These are phyloP conservation scores for Propithecus coquereli DNA, from an alignment of 2,113 vertebrate genomes.

Conservation along the genomic window DNA sequence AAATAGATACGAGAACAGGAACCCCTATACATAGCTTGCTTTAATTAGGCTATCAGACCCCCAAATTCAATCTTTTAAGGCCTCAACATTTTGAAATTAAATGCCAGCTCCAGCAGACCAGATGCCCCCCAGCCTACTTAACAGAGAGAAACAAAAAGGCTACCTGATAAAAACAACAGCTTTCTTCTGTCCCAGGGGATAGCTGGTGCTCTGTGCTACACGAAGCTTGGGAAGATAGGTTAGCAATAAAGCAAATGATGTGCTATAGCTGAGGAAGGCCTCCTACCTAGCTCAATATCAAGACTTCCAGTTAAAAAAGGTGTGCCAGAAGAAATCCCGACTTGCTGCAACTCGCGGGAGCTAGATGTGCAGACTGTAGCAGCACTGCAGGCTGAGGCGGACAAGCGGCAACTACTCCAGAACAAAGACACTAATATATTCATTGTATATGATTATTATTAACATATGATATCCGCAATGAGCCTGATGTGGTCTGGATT, in stretches of 20 bases:
- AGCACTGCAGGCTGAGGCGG: conserved; percentile 1
- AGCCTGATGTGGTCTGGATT: not conserved
- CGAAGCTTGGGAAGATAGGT: not conserved
- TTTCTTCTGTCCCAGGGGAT: not conserved
- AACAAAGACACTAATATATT: not conserved
- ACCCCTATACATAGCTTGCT: not conserved
- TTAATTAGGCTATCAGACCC: conserved; percentile 44
- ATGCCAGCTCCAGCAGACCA: conserved; percentile 25
- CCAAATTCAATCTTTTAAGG: conserved; percentile 17
- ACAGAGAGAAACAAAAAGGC: conserved; percentile 14
- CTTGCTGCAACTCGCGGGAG: not conserved
- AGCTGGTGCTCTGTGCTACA: conserved; percentile 5
- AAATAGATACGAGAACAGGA: conserved; percentile 48
- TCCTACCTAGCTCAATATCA: conserved; percentile 24
- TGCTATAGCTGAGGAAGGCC: not conserved
- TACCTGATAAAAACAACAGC: conserved; percentile 40
- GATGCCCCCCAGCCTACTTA: not conserved
- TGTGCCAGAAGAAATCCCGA: conserved; percentile 19
- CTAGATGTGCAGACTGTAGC: not conserved
- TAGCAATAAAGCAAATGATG: conserved; percentile 25
- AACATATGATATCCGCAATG: not conserved
- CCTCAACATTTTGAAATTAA: conserved; percentile 15
- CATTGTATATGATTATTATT: not conserved
- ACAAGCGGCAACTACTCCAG: conserved; percentile 3
- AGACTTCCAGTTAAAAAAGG: conserved; percentile 25